Base-by-base conservation (phyloP, 2,797 vertebrate species). In the Hybognathus amarus region DNA sequence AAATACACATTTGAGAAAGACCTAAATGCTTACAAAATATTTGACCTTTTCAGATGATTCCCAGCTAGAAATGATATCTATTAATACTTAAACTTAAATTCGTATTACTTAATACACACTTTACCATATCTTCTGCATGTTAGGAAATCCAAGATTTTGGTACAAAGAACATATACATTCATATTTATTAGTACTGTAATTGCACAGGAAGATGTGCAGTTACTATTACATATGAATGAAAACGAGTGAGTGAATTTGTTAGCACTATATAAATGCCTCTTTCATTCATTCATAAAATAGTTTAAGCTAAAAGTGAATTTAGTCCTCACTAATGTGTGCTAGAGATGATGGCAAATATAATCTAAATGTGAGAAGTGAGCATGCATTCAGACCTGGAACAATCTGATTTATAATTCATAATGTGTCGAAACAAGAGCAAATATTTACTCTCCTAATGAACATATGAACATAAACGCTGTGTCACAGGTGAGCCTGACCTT, bases 401-500 rank as follows among this genome's bases (percentile, higher is more conserved):
- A 61, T 30, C 20, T 13, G 11, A 11, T 50, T 78, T n/a, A 63
- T 11, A 47, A 81, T 24, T 73, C 20, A 63, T 36, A 12, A 50
- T 0, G 20, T 1, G 22, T 47, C 22, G 1, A 5, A 38, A 71
- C 30, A 5, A 73, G 20, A 33, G 40, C 56, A 73, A 73, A 81
- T 64, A 64, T 64, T 73, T 73, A 64, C 30, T 24, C 9, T 33
- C 61, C 40, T 85, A 73, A 81, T 59, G 63, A 64, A 83, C 56
- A 76, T n/a, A 50, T 80, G 20, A n/a, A 61, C 56, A 9, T 20
- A 52, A 18, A 52, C 27, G 56, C 56, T 42, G 59, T 38, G 22
- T 38, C 67, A 80, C 69, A 79, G 33, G 66, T 75, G 80, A 64
- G 52, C 56, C 50, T 79, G 85, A 85, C 77, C 83, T 85, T 86